Conservation (phyloP, 2,797 vertebrate species). For the Rousettus madagascariensis region DNA sequence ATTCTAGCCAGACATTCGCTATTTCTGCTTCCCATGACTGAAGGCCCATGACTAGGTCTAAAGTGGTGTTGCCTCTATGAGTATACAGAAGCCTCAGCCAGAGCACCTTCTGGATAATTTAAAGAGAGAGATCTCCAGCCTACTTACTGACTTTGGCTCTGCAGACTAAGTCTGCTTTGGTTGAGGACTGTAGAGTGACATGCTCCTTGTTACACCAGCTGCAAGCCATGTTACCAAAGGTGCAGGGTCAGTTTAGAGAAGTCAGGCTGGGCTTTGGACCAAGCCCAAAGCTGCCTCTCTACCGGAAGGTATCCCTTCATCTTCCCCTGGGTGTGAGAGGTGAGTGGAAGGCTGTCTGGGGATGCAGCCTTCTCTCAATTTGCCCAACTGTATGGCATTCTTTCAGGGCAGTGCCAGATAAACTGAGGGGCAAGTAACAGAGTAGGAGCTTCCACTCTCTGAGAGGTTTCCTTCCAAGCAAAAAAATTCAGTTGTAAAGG, state of each 20-base stretch:
- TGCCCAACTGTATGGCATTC: no score
- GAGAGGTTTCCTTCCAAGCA: neutral
- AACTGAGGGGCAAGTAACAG: neutral
- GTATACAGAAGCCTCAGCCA: neutral
- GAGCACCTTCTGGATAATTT: neutral
- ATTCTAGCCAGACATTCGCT: neutral
- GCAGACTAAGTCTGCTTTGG: neutral
- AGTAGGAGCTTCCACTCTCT: neutral
- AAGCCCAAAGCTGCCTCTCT: neutral
- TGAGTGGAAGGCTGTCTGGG: neutral
- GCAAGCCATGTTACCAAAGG: neutral
- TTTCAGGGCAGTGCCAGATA: neutral
- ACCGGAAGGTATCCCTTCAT: neutral
- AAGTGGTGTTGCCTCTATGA: neutral
- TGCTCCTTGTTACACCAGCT: neutral
- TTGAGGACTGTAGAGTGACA: neutral
- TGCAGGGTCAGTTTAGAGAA: neutral
- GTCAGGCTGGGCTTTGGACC: neutral
- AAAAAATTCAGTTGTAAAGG: neutral
- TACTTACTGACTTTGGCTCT: neutral
- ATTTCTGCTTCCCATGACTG: neutral
- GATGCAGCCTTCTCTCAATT: neutral
- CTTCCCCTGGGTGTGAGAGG: no score
- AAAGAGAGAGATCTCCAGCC: neutral
- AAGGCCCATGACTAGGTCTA: neutral